phyloP scores from a whole-genome alignment of 2,888 invertebrate genomes.

The Glaucopsyche alexis region DNA sequence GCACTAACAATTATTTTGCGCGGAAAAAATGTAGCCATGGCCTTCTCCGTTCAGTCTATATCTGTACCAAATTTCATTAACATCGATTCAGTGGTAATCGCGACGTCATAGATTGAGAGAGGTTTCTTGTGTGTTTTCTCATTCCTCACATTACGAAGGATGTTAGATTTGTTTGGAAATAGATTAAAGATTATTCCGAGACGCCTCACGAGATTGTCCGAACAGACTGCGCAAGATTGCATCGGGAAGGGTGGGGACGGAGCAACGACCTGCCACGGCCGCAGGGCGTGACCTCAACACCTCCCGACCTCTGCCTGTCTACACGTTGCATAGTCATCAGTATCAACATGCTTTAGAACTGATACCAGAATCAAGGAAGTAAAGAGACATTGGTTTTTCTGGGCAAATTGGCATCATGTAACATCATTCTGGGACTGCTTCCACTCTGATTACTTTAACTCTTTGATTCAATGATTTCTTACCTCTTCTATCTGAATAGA shows the following conservation, averaged over 20 bases:
- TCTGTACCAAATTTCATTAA: too few species aligned
- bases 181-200: background rate
- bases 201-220: background rate
- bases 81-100: too few species aligned
- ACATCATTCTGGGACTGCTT: too few species aligned
- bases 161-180: background rate
- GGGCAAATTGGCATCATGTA: background rate
- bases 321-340: background rate
- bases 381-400: background rate
- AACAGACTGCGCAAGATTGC: slow-evolving; percentile 24
- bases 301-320: slow-evolving; percentile 19
- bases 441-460: too few species aligned
- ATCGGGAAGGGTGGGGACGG: background rate
- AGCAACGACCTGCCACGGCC: slow-evolving; percentile 13
- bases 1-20: too few species aligned
- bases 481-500: too few species aligned
- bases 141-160: background rate
- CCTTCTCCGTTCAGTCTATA: too few species aligned
- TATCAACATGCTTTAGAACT: background rate
- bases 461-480: too few species aligned
- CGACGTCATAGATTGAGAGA: too few species aligned
- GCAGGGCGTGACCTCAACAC: slow-evolving; percentile 24
- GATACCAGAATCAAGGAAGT: background rate
- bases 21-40: too few species aligned
- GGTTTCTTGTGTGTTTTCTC: too few species aligned